Base-by-base conservation (phyloP, 2,797 vertebrate genomes). In the Molossus alvarezi region DNA sequence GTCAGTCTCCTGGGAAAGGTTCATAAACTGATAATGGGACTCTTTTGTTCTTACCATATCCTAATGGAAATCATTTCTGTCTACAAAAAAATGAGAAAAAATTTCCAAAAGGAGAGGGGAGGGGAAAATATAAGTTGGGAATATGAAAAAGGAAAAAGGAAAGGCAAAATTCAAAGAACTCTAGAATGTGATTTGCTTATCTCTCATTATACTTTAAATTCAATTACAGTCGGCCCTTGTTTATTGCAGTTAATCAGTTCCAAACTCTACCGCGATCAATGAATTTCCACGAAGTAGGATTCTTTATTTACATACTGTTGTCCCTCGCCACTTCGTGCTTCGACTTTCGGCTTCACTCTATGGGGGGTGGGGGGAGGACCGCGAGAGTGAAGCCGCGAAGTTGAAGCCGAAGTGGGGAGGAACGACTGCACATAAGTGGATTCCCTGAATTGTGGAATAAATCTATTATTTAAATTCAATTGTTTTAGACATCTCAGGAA, bases 401-500 rank as follows among this genome's bases (percentile, higher is more conserved):
- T 33, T 33, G 33, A 33, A 33, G 33, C 33, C 33, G 3, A 33
- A 33, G 33, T 33, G 33, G 33, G 33, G 33, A 33, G 33, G 33
- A 33, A 33, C 33, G 33, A 33, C 33, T 33, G 33, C 33, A 33
- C 29, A 33, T 55, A 9, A 73, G 51, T 75, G 33, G 17, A 62
- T 91, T 84, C 45, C 9, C 18, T 11, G 62, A 91, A 82, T 2
- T 91, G 53, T 90, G 17, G 17, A 69, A 79, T 72, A 64, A 81
- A 87, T 33, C 33, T 33, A 33, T 67, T 88, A 14, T 94, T 75
- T 75, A 80, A 80, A 55, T 64, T 71, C 33, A 60, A 51, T 41
- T 90, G 29, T 75, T 87, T 90, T 95, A 83, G 41, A 64, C 29
- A 86, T 77, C 11, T 86, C 45, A 73, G 60, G 33, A 93, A 72